phyloP scores from a whole-genome alignment of 2,888 invertebrate genomes.

The Diaphora mendica region DNA sequence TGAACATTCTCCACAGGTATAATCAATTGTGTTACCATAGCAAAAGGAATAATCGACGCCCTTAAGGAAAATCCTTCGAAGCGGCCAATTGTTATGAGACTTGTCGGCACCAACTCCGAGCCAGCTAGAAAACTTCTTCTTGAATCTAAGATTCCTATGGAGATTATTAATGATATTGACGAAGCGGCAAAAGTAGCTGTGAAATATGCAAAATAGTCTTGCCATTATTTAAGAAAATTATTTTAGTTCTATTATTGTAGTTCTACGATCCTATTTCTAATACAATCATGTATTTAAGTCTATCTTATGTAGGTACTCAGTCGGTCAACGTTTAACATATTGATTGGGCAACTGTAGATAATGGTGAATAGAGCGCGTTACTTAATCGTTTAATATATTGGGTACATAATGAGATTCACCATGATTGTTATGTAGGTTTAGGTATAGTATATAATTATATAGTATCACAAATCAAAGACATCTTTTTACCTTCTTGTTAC shows the following conservation, averaged over 20 bases:
- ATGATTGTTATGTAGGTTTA: neutral
- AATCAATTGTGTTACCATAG: constrained; percentile 98
- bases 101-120: constrained; percentile 97
- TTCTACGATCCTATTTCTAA: neutral
- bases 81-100: constrained; percentile 96
- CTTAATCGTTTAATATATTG: neutral
- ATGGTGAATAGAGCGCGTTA: neutral
- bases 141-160: constrained; percentile 93
- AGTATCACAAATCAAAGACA: neutral
- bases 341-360: neutral
- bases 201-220: constrained; percentile 58
- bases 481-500: neutral
- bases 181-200: constrained; percentile 97
- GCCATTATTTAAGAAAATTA: neutral
- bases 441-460: neutral
- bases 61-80: constrained; percentile 92
- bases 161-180: constrained; percentile 94
- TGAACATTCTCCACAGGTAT: constrained; percentile 88
- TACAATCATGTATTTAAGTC: neutral
- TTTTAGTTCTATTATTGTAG: neutral
- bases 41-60: constrained; percentile 97
- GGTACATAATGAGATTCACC: neutral
- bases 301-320: neutral
- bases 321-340: neutral
- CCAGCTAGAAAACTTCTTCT: constrained; percentile 93